Percentiles rank a stretch among this genome's conserved stretches.
These are phyloP conservation scores for Hypotaenidia okinawae DNA, from an alignment of 2,797 vertebrate species.

Conservation along the genomic window DNA sequence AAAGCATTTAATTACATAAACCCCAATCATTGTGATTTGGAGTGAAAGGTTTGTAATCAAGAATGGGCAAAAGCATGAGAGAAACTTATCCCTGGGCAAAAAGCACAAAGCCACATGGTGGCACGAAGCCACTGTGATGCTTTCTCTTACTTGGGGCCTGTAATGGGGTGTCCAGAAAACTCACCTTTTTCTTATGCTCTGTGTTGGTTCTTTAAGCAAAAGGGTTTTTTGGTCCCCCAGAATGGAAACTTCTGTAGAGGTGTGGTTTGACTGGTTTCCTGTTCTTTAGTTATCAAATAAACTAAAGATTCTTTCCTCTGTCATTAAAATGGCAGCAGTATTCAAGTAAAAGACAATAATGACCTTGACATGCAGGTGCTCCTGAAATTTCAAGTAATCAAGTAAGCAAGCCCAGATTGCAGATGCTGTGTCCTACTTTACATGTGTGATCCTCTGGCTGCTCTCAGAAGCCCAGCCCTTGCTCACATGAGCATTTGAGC, in stretches of 20 bases:
- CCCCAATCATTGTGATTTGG: neutral
- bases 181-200: neutral
- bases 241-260: neutral
- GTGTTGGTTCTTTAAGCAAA: neutral
- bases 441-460: neutral
- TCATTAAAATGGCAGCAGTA: neutral
- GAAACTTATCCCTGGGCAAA: neutral
- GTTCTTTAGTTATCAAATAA: neutral
- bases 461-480: neutral
- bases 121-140: fast-evolving
- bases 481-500: neutral
- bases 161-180: neutral
- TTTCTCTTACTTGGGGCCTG: neutral
- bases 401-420: neutral
- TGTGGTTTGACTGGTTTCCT: neutral
- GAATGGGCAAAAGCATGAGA: neutral
- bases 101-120: neutral
- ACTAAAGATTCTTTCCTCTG: neutral
- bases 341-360: neutral
- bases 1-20: neutral
- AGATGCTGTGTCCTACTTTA: neutral
- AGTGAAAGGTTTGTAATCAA: neutral
- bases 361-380: neutral
- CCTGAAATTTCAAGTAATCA: neutral
- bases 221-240: neutral